Base-by-base conservation (phyloP, 2,888 invertebrate genomes). In the Oxytorus armatus region DNA sequence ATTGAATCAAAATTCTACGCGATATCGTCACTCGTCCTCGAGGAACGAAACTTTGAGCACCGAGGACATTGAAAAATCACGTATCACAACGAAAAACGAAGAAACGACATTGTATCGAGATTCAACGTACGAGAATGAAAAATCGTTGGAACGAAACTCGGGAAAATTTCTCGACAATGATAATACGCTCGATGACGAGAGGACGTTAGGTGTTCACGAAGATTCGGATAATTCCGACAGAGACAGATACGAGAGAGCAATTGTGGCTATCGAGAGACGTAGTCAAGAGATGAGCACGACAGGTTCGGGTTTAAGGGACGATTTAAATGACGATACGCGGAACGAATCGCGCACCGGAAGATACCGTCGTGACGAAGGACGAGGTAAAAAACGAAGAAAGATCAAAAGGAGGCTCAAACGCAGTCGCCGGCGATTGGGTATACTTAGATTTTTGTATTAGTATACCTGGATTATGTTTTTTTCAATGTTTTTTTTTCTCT, bases 361-460 rank as follows among this genome's bases (percentile, higher is more conserved):
- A 83, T 82, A 85, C 63, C 85, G 86, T 85, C 86, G 90, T 72
- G 88, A 89, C 83, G 88, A 88, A 80, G 89, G 88, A 87, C 89
- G 89, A 89, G 89, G 87, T 90, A 90, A 90, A 90, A 88, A 88
- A 86, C 85, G 87, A 83, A 86, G 85, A 85, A 87, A 89, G 84
- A 85, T 82, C 81, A 86, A 88, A 89, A 87, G 88, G 88, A 86
- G 86, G 85, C 89, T 87, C 87, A 90, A 90, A 85, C 88, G 89
- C 88, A 88, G 88, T 89, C 87, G 87, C 88, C 88, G 87, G 88
- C 90, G 88, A 90, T 89, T 89, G 87, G 89, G 90, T 90, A 89
- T 85, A 89, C 87, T 84, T 84, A 83, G 83, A 85, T 85, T 85
- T 83, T 84, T 82, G 82, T 84, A 80, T 80, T 75, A 79, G 82